Evolutionary conservation across 2,113 vertebrate genomes (phyloP).

Genomic region (Aramus guarauna): DNA sequence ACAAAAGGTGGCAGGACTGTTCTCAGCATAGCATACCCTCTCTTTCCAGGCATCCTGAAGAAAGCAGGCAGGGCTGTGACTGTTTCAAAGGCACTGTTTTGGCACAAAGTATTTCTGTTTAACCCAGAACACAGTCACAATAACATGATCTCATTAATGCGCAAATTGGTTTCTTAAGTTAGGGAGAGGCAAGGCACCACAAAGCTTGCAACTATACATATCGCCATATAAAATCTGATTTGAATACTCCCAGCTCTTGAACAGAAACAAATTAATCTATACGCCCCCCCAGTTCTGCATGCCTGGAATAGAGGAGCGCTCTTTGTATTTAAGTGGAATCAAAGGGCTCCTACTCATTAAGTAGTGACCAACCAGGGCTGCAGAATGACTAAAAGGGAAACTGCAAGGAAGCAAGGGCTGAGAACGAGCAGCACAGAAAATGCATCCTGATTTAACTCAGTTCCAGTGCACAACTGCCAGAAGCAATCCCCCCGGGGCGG

Average conservation of each 20-base stretch:
- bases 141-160: not conserved
- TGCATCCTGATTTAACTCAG: not conserved
- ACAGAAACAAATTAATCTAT: not conserved
- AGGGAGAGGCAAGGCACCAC: not conserved
- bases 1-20: not conserved
- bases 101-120: not conserved
- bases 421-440: not conserved
- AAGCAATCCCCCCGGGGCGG: not conserved
- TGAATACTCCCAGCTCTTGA: not conserved
- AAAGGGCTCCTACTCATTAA: not conserved
- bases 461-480: not conserved
- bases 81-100: not conserved
- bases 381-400: not conserved
- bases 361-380: not conserved
- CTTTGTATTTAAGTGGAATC: not conserved
- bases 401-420: not conserved
- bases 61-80: not conserved
- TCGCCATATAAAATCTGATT: not conserved
- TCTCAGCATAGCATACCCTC: not conserved
- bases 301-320: not conserved
- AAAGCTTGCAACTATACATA: not conserved
- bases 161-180: not conserved
- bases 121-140: not conserved
- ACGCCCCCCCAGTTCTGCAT: not conserved
- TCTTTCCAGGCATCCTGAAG: not conserved